Evolutionary conservation across 2,888 invertebrate species (phyloP).

Genomic region (Melieria crassipennis): DNA sequence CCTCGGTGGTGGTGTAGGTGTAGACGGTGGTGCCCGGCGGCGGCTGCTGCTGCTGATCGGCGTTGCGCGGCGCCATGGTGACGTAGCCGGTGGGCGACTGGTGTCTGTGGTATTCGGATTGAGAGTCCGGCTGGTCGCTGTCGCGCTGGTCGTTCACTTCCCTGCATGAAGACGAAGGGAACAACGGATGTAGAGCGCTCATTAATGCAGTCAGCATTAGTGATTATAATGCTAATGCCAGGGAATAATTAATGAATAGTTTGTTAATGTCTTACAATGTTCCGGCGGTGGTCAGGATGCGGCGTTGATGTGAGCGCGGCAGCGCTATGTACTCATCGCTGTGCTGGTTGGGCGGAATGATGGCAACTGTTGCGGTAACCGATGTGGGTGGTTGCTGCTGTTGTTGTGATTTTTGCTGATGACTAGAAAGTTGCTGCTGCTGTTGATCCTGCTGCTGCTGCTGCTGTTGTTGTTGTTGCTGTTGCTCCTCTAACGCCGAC

Average conservation of each 20-base stretch:
- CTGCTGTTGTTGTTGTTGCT: constrained; percentile 43
- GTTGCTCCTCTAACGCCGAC: constrained; percentile 44
- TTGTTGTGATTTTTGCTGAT: constrained; percentile 44
- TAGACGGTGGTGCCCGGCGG: constrained; percentile 50
- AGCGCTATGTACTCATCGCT: constrained; percentile 43
- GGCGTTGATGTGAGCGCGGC: constrained; percentile 56
- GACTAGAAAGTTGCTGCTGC: constrained; percentile 42
- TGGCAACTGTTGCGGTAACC: constrained; percentile 15
- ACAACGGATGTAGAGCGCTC: no score
- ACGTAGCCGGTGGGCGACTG: constrained; percentile 57
- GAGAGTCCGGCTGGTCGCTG: constrained; percentile 48
- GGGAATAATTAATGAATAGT: no score
- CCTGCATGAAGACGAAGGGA: constrained; percentile 40
- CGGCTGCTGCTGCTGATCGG: constrained; percentile 51
- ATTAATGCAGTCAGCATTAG: no score
- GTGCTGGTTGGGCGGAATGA: constrained; percentile 33
- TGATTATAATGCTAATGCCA: no score
- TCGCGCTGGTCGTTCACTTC: constrained; percentile 60
- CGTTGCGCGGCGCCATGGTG: constrained; percentile 59
- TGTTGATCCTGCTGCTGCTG: constrained; percentile 46
- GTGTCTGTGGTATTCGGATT: constrained; percentile 55
- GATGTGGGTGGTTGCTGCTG: constrained; percentile 40
- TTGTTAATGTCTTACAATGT: constrained; percentile 56
- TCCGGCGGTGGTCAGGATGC: constrained; percentile 65
- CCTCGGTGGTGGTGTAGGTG: constrained; percentile 50